Evolutionary conservation across 2,113 vertebrate species (phyloP).

Genomic region (Terrapene triunguis): DNA sequence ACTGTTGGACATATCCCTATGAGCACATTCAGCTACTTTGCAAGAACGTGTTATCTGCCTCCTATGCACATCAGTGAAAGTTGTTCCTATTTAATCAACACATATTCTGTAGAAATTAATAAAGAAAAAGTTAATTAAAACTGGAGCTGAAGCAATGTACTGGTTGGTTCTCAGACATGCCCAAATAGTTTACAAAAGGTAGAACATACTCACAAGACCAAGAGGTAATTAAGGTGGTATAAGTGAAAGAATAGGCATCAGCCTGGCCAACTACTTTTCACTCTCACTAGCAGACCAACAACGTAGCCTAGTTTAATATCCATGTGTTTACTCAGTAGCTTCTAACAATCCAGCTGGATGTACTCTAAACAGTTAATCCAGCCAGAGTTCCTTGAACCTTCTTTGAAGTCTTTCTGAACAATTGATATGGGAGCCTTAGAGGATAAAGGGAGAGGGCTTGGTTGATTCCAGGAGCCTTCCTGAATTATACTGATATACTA

Average conservation of each 20-base stretch:
- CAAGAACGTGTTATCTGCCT: neutral
- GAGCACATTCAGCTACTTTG: neutral
- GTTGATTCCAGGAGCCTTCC: neutral
- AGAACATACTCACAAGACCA: too few relatives aligned
- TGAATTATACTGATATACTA: neutral
- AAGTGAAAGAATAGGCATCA: neutral
- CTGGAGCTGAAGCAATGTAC: too few relatives aligned
- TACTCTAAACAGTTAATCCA: neutral
- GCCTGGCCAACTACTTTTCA: rapidly evolving
- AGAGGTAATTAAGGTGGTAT: neutral
- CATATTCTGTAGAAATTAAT: neutral
- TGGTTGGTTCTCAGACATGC: too few relatives aligned
- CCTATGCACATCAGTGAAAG: neutral
- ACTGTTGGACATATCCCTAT: neutral
- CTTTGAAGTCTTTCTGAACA: neutral
- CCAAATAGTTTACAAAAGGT: too few relatives aligned
- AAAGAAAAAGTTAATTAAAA: neutral
- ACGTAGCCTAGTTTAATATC: neutral
- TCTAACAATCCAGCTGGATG: neutral
- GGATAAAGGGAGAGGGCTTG: neutral
- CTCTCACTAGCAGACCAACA: neutral
- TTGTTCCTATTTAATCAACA: neutral
- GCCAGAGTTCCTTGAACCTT: neutral
- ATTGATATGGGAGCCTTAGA: neutral
- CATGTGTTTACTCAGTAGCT: neutral